These are phyloP conservation scores for Propithecus deckenii DNA, from an alignment of 2,797 vertebrate genomes.

Conservation along the genomic window DNA sequence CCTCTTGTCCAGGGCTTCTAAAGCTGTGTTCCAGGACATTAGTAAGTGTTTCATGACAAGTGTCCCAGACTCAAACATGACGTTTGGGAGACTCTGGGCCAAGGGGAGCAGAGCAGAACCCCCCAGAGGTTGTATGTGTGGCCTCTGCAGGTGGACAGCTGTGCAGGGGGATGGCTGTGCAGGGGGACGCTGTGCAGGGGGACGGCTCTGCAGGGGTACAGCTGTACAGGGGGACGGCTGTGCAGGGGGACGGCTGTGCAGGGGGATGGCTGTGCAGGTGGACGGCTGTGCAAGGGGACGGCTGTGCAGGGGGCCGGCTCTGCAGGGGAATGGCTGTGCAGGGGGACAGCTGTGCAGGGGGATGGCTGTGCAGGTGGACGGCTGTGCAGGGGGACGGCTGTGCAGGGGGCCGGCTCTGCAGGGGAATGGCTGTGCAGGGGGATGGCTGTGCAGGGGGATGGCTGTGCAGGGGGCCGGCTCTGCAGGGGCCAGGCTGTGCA, in stretches of 20 bases:
- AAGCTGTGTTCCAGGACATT: neutral
- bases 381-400: too few species aligned
- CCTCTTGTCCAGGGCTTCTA: neutral
- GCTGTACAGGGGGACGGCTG: too few species aligned
- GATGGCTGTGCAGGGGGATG: neutral
- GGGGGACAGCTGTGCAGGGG: neutral
- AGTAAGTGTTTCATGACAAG: neutral
- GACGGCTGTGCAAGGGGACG: too few species aligned
- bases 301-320: too few species aligned
- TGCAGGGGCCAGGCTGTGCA: fast-evolving
- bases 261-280: neutral
- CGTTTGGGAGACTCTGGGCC: neutral
- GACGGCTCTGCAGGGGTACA: neutral
- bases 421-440: too few species aligned
- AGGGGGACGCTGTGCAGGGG: neutral
- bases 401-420: too few species aligned
- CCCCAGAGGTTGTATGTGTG: fast-evolving
- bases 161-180: too few species aligned
- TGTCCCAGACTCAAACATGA: neutral
- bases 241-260: neutral
- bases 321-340: too few species aligned
- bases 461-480: too few species aligned
- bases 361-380: neutral
- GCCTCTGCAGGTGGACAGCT: neutral
- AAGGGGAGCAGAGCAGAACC: neutral